Base-by-base conservation (phyloP, 2,113 vertebrate species). In the Pollimyrus isidori region DNA sequence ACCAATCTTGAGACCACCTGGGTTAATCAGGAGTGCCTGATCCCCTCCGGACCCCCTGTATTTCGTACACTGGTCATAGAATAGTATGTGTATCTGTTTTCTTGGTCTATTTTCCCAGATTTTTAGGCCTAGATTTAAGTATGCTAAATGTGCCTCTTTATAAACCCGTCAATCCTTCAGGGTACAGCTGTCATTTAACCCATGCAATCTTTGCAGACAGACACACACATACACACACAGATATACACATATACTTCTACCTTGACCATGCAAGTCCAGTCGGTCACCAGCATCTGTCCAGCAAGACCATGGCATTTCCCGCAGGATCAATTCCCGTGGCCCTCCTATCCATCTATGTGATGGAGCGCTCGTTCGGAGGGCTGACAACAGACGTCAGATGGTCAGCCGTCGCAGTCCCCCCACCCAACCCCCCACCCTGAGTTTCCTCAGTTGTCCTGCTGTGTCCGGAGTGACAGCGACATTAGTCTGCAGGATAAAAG, bases 391-490 rank as follows among this genome's bases (percentile, higher is more conserved):
- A 80, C 46, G 76, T 92, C 91, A 92, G 84, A 84, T 84, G 82
- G 82, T n/a, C 45, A 85, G 73, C 85, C 56, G 2, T 35, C 26
- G 26, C 69, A 30, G 82, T 45, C 45, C 1, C 26, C 26, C 65
- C 65, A 50, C 11, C 50, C 50, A 52, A 5, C 52, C 52, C 69
- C 69, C 69, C 69, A 30, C 9, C 46, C 85, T 42, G 87, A 52
- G 73, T 69, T 88, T 85, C 89, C 76, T 73, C 56, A 49, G 56
- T 88, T 87, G 39, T 85, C 53, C 94, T 94, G 93, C 95, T 95
- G 94, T 94, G 94, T 95, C 94, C 94, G 88, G 87, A 76, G 93
- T 94, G 95, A 96, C 95, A 95, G 95, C 94, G 94, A 94, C 95
- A 95, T 96, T 95, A 95, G 94, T 96, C 94, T 96, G 93, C 94